phyloP scores from a whole-genome alignment of 2,113 vertebrate genomes.

The Elanus axillaris region DNA sequence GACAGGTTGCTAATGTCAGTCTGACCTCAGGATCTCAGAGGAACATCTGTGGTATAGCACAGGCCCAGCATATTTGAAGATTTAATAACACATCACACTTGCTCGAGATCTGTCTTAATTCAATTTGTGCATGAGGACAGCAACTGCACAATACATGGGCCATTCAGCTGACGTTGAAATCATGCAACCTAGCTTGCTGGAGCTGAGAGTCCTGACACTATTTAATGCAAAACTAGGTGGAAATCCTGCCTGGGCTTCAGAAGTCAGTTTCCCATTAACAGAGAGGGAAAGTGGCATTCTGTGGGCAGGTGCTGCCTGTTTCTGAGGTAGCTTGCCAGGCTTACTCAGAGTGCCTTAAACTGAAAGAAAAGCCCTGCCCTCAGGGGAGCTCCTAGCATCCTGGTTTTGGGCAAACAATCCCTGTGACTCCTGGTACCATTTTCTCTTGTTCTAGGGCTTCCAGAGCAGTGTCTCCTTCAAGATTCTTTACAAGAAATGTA shows the following conservation, averaged over 20 bases:
- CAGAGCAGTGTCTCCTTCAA: background rate
- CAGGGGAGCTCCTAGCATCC: background rate
- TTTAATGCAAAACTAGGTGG: background rate
- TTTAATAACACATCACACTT: background rate
- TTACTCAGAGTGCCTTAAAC: background rate
- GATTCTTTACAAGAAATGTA: background rate
- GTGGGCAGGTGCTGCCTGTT: background rate
- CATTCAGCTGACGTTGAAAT: background rate
- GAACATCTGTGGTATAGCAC: background rate
- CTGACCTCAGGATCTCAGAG: background rate
- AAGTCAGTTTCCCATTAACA: background rate
- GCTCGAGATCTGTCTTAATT: background rate
- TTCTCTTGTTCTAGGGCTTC: background rate
- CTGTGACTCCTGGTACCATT: background rate
- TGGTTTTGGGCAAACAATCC: background rate
- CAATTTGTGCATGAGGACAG: background rate
- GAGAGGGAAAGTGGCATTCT: background rate
- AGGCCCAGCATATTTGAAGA: background rate
- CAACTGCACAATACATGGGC: background rate
- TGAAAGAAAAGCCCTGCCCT: background rate
- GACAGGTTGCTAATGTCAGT: background rate
- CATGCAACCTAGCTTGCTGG: background rate
- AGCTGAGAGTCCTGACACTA: background rate
- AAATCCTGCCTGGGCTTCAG: background rate
- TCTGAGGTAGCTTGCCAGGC: background rate